Evolutionary conservation across 2,113 vertebrate species (phyloP), one percentile per base, ranked within the genome.

Genomic region (Campylomormyrus numenius): DNA sequence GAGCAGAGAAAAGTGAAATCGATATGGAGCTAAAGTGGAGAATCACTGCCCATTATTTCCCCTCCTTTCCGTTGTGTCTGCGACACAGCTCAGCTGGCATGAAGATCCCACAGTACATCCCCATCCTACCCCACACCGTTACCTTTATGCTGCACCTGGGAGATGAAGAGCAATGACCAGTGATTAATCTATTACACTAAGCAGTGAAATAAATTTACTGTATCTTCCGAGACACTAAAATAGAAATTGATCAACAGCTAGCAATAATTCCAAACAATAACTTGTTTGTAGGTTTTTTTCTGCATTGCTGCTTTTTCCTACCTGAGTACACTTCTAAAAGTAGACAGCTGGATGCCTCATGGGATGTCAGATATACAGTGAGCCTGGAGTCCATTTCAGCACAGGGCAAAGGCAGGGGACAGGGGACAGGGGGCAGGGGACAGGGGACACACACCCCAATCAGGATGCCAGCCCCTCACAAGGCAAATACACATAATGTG

Each of bases 11-110:
- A 92, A 92, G 88, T 90, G 90, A 93, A 94, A 95, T 95, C 94
- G 15, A 95, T 94, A 92, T 86, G 80, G 92, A 94, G 92, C 92
- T 93, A 95, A 93, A 95, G 94, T 93, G 93, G 93, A 94, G 93
- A 95, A 94, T 94, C 93, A 92, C 91, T 92, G 92, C 88, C 93
- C 92, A 94, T 95, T 95, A 94, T 91, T 92, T 94, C 92, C 74
- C 92, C 94, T 88, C 91, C 89, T 50, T 50, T 74, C 45, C 15
- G 85, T 52, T 91, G 88, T 86, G 87, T 88, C 89, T 89, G 77
- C 91, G 92, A 92, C 92, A 91, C 45, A 86, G 88, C 88, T 91
- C 91, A 89, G 85, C 91, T 88, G 66, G 84, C 83, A 24, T 83
- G 8, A 77, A 24, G 17, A 58, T 27, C 90, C 89, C 62, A 88